Base-by-base conservation (phyloP, 2,888 invertebrate genomes). In the Pandemis heparana region DNA sequence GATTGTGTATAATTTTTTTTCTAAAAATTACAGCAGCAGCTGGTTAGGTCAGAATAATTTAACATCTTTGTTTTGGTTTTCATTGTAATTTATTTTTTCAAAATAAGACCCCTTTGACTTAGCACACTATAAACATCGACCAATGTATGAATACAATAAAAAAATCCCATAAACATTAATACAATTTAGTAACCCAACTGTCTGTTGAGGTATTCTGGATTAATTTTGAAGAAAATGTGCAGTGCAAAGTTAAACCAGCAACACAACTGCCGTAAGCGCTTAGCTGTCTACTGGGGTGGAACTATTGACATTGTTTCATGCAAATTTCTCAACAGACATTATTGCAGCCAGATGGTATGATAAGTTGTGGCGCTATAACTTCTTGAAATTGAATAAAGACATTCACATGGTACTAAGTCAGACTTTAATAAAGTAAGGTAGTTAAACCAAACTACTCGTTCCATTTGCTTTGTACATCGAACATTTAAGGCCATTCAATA, bases 281-380 rank as follows among this genome's bases (percentile, higher is more conserved):
- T n/a, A 7, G 9, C 12, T 23, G 5, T 48, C 23, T 23, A 10
- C 23, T 53, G 23, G 23, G 4, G 12, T 23, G 23, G 12, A 18
- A 56, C 56, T 56, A 56, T 23, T 56, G 56, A 23, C 23, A 56
- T 12, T 56, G 56, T 56, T 56, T 18, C 23, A 56, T 56, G 56
- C 23, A 23, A 12, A 56, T 56, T 56, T 56, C 23, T 4, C 23
- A 23, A 18, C 56, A 56, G 56, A 56, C 23, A 12, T 12, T 23
- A 56, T 12, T 23, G 23, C 12, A 56, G 23, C 23, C 56, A 56
- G 23, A 56, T 56, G 56, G 56, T 10, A n/a, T 12, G 56, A 56
- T 23, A 23, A 5, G 23, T 4, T 23, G 18, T 56, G 56, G 23
- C 23, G 56, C 5, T 9, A 56, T 23, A 56, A 56, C 56, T 56